Evolutionary conservation across 1,140 invertebrate genomes (phyloP), one percentile per base, ranked within the genome.

Genomic region (Euborellia annulipes): DNA sequence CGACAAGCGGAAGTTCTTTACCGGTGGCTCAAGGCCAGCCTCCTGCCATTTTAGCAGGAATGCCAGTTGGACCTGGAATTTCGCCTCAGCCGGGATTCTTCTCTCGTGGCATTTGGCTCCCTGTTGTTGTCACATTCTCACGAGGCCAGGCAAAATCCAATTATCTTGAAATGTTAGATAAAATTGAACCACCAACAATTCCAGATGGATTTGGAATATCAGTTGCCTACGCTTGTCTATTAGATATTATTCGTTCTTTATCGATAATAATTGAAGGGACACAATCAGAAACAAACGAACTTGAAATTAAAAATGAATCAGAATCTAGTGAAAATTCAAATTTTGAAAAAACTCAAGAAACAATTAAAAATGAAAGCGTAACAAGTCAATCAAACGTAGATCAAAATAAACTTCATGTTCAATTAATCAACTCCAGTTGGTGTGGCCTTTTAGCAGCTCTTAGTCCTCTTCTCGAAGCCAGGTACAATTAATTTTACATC

Each of bases 151-250:
- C 83, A 1, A 91, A 88, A 71, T 77, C 85, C 37, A 74, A 80
- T 19, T 90, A 89, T 61, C 69, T 96, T 55, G 93, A 98, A 62
- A 85, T 93, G 81, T 64, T 94, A 52, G 93, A 98, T 55, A 91
- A 93, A 63, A 74, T 83, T 7, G 93, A 97, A 54, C 84, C 90
- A n/a, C 91, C 90, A 0, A 65, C 73, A 27, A 83, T 96, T 51
- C 85, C 87, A 11, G 90, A 96, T 53, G 92, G 92, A 7, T 97
- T 97, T 69, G 89, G 90, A 23, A 84, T 97, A 44, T 94, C 91
- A 1, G 73, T 96, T 19, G 90, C 90, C 1, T 96, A 93, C 64
- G 82, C 85, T 22, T 90, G 87, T 62, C 66, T 97, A 8, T 65
- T 94, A 52, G 91, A 95, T 58, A 80, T 92, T 45, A 83, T 87